Conservation (phyloP, 2,888 invertebrate genomes). For the Callosobruchus maculatus region DNA sequence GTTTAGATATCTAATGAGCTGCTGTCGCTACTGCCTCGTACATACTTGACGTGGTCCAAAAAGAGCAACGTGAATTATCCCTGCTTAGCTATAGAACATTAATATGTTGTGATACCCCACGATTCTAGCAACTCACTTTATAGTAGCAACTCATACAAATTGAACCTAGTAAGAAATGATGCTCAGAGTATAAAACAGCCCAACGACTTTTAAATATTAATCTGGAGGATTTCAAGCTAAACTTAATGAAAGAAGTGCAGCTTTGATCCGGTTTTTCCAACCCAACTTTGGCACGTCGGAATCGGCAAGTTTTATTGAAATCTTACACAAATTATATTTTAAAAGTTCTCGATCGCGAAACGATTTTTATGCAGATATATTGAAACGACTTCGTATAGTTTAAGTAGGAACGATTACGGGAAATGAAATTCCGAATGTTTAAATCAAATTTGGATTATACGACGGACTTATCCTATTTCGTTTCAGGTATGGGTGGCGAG, state of each 20-base stretch:
- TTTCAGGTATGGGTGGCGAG: background rate
- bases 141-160: too few species aligned
- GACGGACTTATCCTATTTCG: background rate
- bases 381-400: background rate
- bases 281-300: background rate
- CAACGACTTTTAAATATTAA: background rate
- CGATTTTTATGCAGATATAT: background rate
- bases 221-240: background rate
- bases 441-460: background rate
- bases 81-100: too few species aligned
- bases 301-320: background rate
- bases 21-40: too few species aligned
- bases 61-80: too few species aligned
- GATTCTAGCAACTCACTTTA: too few species aligned
- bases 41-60: too few species aligned
- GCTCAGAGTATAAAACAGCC: background rate
- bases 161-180: too few species aligned
- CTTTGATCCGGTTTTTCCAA: background rate
- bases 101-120: too few species aligned
- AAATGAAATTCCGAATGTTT: background rate
- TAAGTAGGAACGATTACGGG: background rate
- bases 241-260: background rate
- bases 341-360: background rate
- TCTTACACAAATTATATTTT: background rate
- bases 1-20: too few species aligned